Evolutionary conservation across 2,797 vertebrate genomes (phyloP).

Genomic region (Clangula hyemalis): DNA sequence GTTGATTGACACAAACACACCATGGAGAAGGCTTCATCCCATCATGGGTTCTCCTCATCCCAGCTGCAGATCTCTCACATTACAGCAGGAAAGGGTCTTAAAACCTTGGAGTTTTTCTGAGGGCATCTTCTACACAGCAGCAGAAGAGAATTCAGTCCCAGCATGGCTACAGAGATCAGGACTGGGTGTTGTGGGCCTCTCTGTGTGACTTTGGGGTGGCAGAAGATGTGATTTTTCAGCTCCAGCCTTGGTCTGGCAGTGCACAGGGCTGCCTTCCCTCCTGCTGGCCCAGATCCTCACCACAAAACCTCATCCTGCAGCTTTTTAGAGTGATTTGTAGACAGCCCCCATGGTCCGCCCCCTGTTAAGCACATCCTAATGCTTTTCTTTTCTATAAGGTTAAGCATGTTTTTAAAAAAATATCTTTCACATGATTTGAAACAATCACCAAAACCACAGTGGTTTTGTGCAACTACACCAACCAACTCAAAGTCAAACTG

Average conservation of each 20-base stretch:
- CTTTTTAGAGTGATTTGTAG: background rate
- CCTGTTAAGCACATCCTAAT: background rate
- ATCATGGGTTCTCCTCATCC: background rate
- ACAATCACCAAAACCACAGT: background rate
- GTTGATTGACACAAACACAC: background rate
- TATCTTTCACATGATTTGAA: background rate
- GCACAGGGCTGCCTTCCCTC: fast-evolving
- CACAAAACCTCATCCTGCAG: background rate
- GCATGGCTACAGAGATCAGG: fast-evolving
- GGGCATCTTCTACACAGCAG: background rate
- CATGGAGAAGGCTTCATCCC: background rate
- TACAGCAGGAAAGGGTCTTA: background rate
- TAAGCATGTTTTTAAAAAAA: background rate
- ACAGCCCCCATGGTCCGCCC: background rate
- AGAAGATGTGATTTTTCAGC: background rate
- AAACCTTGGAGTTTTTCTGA: background rate
- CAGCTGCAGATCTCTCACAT: fast-evolving
- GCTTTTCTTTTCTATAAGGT: background rate
- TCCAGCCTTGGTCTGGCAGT: background rate
- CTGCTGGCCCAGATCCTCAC: background rate
- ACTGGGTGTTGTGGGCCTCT: fast-evolving
- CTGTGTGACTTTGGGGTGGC: background rate
- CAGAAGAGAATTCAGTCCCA: fast-evolving
- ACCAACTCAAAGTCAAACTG: background rate
- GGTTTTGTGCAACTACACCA: background rate